Evolutionary conservation across 2,888 invertebrate genomes (phyloP), one percentile per base, ranked within the genome.

Genomic region (Brachyptera putata): DNA sequence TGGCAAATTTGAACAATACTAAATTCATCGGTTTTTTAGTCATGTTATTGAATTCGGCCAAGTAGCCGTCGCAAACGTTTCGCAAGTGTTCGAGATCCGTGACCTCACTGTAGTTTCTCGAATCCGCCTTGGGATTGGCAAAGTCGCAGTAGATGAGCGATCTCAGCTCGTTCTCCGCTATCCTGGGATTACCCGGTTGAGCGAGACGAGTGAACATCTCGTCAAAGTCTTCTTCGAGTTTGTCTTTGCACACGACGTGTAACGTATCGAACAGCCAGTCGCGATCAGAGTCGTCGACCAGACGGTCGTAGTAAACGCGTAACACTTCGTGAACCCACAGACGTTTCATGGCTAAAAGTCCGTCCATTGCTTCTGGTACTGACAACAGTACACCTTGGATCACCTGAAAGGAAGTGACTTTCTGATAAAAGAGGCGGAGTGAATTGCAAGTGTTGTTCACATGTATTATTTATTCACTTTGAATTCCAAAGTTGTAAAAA

Each of bases 11-110:
- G 75, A 93, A 93, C 34, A 96, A 77, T 1, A 96, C 95, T 58
- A 96, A 80, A 74, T 94, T 90, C 96, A 96, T 96, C 0, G 95
- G 95, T 71, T 95, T 95, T 74, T 94, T 96, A 9, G 91, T 89
- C 91, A 96, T 92, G 66, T 92, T 91, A 73, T 96, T 96, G 72
- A 87, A 95, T 72, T 96, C 96, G 0, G 86, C 85, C 13, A 96
- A 78, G 75, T 91, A 95, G 0, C 87, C 87, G 68, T 96, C 95
- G 0, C 94, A 93, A 4, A 94, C 90, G 0, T 82, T 77, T 61
- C 87, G 84, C 59, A 97, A 75, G 65, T 86, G 83, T 41, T 91
- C 90, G 71, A 95, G 78, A 71, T 95, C 91, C 1, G 80, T 75
- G 0, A 95, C 93, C 78, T 96, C 95, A 70, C 91, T 83, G 70